Base-by-base conservation (phyloP, 2,113 vertebrate species). In the Cervus canadensis region DNA sequence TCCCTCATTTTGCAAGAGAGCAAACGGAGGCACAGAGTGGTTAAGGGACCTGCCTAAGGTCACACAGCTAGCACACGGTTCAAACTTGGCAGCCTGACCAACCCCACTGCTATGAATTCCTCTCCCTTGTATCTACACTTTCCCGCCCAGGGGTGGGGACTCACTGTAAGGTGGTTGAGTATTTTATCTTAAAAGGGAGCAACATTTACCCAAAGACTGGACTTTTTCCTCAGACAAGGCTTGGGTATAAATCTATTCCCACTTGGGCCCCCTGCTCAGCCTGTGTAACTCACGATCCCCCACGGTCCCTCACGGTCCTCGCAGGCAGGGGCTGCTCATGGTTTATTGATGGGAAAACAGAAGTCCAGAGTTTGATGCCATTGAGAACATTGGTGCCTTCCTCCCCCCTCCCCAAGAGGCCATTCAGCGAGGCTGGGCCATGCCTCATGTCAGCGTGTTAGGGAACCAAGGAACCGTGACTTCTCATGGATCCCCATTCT, bases 121-220 rank as follows among this genome's bases (percentile, higher is more conserved):
- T 33, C 23, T 36, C 57, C 13, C 1, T 33, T 7, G n/a, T 6
- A 43, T 13, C 56, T 28, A 0, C 1, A 9, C 26, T 52, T 57
- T 48, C 40, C 45, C 23, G 12, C 28, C 3, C 0, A 1, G 40
- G 33, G 17, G 10, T 0, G 4, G n/a, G 52, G 59, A 0, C 33
- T 64, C 11, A 3, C 6, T 28, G 43, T 2, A 7, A 76, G 45
- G 48, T 3, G 5, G 15, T 2, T 48, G 93, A 92, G n/a, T 28
- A 33, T 52, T 54, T 13, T 5, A 54, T 23, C 50, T 23, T 83
- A 56, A 56, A 56, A 56, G 52, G 33, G 81, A n/a, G 33, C 3
- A 14, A 83, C 50, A 25, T 56, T n/a, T 83, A 25, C 21, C 13
- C 33, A 83, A 36, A 26, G 16, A 50, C 17, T 12, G 76, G 23